These are phyloP conservation scores for Calliopum simillimum DNA, from an alignment of 2,888 invertebrate species.

Conservation along the genomic window DNA sequence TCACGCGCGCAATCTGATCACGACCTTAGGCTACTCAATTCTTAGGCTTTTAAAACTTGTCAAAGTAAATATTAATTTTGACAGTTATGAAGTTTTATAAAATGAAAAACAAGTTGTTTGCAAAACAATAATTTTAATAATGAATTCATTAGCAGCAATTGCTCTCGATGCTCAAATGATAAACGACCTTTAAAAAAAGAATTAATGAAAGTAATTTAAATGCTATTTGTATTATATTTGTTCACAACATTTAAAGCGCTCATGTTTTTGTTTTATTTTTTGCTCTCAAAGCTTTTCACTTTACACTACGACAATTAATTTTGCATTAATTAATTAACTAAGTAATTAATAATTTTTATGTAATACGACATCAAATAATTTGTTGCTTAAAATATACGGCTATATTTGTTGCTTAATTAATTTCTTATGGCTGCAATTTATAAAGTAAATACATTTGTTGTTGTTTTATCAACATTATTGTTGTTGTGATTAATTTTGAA, in stretches of 20 bases:
- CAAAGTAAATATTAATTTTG: too few relatives aligned
- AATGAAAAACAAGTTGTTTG: too few relatives aligned
- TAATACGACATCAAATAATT: constrained; percentile 20
- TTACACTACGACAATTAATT: neutral
- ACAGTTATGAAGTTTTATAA: too few relatives aligned
- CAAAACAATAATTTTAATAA: too few relatives aligned
- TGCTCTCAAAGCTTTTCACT: neutral
- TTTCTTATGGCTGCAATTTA: too few relatives aligned
- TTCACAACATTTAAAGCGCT: constrained; percentile 30
- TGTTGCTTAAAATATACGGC: neutral
- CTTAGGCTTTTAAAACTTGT: too few relatives aligned
- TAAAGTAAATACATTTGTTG: neutral
- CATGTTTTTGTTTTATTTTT: constrained; percentile 2
- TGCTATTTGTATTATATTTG: neutral
- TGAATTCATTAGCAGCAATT: too few relatives aligned
- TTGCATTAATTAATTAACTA: too few relatives aligned
- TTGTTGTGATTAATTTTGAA: neutral
- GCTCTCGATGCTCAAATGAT: too few relatives aligned
- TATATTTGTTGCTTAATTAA: too few relatives aligned
- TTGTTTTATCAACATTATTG: neutral
- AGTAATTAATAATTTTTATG: neutral
- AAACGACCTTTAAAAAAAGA: neutral
- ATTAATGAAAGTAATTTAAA: neutral
- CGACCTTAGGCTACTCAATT: too few relatives aligned
- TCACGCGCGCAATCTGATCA: too few relatives aligned